phyloP scores from a whole-genome alignment of 2,888 invertebrate genomes.

The Cactoblastis cactorum region DNA sequence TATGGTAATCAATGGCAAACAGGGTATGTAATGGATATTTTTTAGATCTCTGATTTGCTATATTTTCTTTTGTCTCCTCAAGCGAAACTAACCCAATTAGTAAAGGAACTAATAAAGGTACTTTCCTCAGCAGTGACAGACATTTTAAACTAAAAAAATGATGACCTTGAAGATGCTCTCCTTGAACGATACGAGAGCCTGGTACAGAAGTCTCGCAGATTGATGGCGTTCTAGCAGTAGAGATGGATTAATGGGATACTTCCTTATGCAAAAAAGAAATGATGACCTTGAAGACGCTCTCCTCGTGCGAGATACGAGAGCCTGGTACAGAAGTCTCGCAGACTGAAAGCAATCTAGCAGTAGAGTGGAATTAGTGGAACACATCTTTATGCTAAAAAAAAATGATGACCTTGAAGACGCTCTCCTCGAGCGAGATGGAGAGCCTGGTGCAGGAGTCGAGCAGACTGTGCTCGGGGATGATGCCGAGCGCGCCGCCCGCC shows the following conservation, averaged over 20 bases:
- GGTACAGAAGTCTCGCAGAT: background rate
- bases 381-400: too few species aligned
- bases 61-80: too few species aligned
- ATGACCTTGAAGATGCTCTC: conserved; percentile 33
- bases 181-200: background rate
- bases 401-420: conserved; percentile 77
- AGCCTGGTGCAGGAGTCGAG: conserved; percentile 92
- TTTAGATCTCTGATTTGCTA: too few species aligned
- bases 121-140: too few species aligned
- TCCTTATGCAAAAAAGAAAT: too few species aligned
- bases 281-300: conserved; percentile 32
- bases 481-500: conserved; percentile 79
- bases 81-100: too few species aligned
- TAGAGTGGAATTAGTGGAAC: background rate
- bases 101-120: too few species aligned
- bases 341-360: background rate
- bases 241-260: too few species aligned
- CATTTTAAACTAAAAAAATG: too few species aligned
- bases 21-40: too few species aligned
- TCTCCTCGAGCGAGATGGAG: conserved; percentile 91
- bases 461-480: conserved; percentile 92
- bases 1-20: too few species aligned
- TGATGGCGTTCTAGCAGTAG: background rate
- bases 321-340: background rate
- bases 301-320: background rate